Evolutionary conservation across 30 jellyfish, hydroid and myxozoan genomes (phyloP), one percentile per base, ranked within the genome.

Genomic region (Rhopilema esculentum): DNA sequence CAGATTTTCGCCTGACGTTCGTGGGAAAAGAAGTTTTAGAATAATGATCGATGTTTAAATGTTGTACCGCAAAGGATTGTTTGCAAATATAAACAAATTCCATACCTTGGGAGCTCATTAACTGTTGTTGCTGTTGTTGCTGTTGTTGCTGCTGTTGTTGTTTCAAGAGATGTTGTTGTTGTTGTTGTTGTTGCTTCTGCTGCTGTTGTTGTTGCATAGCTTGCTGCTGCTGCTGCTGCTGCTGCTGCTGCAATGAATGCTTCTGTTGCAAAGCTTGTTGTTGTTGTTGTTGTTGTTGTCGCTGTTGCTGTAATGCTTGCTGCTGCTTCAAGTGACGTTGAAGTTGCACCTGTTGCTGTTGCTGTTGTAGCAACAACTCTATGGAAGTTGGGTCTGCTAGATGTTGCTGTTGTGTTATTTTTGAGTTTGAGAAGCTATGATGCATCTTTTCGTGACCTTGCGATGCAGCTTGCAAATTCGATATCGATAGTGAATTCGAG

Each of bases 91-190:
- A 2, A 40, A 2, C 12, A 40, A 12, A 6, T 40, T 40, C 53
- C 76, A 25, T 52, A n/a, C 92, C 79, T 50, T 33, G 73, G 9
- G 50, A 57, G n/a, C 77, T 70, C 68, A 57, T 33, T 15, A 68
- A 8, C 72, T 87, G 95, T 63, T 88, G 91, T 20, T 83, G 88
- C 31, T 75, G 89, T 57, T 73, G 88, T 33, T 86, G 95, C 32
- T 86, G 87, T 65, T 86, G 84, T 19, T 72, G 80, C 66, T 72
- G 82, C 66, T 85, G 96, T 30, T 88, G 96, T 33, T 88, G 88
- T 51, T 78, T 81, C 16, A 57, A 79, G 20, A 50, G 88, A 15
- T 71, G 87, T 70, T 48, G 75, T 50, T 30, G 85, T 31, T 66
- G 66, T 24, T 63, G 85, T 18, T 50, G 77, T 27, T 71, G 84